These are phyloP conservation scores for Psilopsiagon aurifrons DNA, from an alignment of 2,113 vertebrate species.

Conservation along the genomic window DNA sequence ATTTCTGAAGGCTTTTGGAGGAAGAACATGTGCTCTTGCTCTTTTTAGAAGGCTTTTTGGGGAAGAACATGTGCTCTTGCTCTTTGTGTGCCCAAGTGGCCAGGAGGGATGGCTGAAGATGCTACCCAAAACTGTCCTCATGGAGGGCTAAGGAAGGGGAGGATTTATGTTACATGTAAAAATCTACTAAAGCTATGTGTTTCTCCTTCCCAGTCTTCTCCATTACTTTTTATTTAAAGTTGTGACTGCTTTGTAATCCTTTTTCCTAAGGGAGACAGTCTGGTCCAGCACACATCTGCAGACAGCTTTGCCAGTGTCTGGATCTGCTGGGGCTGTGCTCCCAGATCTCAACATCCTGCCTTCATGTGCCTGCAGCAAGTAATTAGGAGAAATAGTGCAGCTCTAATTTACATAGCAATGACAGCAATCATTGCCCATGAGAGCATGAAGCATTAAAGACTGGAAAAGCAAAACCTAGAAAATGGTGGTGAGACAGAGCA, in stretches of 20 bases:
- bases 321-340: neutral
- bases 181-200: neutral
- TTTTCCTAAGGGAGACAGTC: neutral
- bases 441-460: neutral
- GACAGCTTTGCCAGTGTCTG: neutral
- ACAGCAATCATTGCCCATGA: neutral
- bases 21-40: neutral
- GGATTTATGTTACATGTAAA: neutral
- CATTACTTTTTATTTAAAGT: neutral
- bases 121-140: neutral
- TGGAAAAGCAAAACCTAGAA: neutral
- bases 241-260: neutral
- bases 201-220: neutral
- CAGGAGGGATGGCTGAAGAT: rapidly evolving
- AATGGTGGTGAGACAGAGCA: neutral
- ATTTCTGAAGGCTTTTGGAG: neutral
- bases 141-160: rapidly evolving
- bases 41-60: neutral
- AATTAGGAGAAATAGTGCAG: neutral
- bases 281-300: neutral
- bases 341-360: neutral
- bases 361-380: neutral
- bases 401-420: neutral
- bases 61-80: neutral
- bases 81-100: neutral